phyloP scores from a whole-genome alignment of 2,797 vertebrate genomes.

The Coregonus sp. region DNA sequence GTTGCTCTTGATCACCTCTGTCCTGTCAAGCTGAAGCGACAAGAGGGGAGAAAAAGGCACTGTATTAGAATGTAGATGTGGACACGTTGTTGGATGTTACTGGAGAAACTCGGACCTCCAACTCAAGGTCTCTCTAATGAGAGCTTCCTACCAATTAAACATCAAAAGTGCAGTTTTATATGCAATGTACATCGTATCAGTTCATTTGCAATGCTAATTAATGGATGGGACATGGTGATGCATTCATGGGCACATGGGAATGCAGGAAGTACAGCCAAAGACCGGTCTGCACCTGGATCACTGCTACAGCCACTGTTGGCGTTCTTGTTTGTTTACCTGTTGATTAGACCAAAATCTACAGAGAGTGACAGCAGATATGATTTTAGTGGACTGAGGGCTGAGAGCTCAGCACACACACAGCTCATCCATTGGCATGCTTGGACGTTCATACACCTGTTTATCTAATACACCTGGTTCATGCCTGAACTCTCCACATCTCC shows the following conservation, averaged over 20 bases:
- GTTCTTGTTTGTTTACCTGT: neutral
- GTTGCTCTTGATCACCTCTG: slow-evolving; percentile 95
- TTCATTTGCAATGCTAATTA: neutral
- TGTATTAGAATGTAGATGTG: slow-evolving; percentile 10
- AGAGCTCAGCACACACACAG: slow-evolving; percentile 45
- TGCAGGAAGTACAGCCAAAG: neutral
- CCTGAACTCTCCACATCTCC: slow-evolving; percentile 28
- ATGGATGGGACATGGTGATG: neutral
- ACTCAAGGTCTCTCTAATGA: neutral
- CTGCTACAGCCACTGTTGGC: neutral
- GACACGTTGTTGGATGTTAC: neutral
- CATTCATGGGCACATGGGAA: neutral
- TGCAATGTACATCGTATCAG: neutral
- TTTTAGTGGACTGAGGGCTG: slow-evolving; percentile 48
- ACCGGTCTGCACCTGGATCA: neutral
- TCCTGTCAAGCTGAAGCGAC: slow-evolving; percentile 84
- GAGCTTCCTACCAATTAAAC: neutral
- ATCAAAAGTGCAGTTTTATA: neutral
- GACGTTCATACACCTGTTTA: slow-evolving; percentile 16
- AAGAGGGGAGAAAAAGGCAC: slow-evolving; percentile 26
- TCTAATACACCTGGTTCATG: slow-evolving; percentile 29
- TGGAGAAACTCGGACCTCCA: neutral
- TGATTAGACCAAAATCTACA: slow-evolving; percentile 4
- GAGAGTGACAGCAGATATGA: slow-evolving; percentile 46
- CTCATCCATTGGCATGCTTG: slow-evolving; percentile 37